phyloP scores from a whole-genome alignment of 2,113 vertebrate species.

The Alexandromys fortis region DNA sequence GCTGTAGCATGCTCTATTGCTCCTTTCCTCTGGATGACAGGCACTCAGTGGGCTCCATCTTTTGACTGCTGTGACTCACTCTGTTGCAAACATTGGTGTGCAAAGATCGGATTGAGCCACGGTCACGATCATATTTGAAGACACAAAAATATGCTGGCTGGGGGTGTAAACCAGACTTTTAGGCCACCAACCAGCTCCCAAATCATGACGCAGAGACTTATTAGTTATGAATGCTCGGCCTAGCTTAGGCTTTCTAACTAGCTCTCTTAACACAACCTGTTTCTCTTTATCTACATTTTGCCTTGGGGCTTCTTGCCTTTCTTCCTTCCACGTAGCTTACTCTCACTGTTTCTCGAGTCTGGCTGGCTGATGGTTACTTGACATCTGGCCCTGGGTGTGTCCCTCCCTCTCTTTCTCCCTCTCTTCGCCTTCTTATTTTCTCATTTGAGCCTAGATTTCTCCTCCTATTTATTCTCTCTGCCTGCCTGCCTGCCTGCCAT shows the following conservation, averaged over 20 bases:
- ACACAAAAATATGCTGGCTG: neutral
- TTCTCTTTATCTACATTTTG: neutral
- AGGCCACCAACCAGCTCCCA: neutral
- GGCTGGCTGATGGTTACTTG: neutral
- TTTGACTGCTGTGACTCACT: neutral
- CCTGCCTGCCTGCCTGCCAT: neutral
- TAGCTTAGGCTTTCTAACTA: neutral
- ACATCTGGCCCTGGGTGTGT: too few relatives aligned
- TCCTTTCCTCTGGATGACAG: neutral
- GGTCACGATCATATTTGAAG: neutral
- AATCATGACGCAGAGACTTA: neutral
- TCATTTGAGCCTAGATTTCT: neutral
- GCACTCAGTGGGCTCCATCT: neutral
- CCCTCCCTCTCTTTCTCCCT: too few relatives aligned
- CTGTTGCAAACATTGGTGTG: too few relatives aligned
- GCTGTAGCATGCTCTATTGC: accelerated
- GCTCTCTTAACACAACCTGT: neutral
- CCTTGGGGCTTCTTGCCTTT: neutral
- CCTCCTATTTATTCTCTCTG: neutral
- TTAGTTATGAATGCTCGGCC: neutral
- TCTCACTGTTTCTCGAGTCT: neutral
- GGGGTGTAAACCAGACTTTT: neutral
- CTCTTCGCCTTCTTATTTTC: too few relatives aligned
- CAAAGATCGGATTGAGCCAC: neutral
- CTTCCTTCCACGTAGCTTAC: neutral